A percentile compares a stretch with the other conserved stretches of the same genome.
These are phyloP conservation scores for Falco punctatus DNA, from an alignment of 2,113 vertebrate species.

Conservation along the genomic window DNA sequence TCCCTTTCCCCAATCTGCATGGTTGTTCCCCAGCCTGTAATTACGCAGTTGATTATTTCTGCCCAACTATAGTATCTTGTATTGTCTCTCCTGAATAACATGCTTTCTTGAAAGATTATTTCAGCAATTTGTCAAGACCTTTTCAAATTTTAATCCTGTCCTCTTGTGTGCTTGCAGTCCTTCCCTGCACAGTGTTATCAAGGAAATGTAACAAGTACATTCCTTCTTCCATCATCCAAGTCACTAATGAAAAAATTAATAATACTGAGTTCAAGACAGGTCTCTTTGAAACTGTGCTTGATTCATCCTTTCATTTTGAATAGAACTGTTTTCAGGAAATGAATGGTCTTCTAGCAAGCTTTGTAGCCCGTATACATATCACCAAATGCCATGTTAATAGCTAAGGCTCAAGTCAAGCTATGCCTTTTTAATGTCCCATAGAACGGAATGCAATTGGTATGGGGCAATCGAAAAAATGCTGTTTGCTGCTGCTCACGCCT, in stretches of 20 bases:
- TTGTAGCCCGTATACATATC: not conserved
- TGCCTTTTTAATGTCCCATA: rapidly evolving
- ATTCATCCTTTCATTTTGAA: not conserved
- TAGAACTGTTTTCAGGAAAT: not conserved
- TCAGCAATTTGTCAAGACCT: not conserved
- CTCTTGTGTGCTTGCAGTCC: not conserved
- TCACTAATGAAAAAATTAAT: constrained; percentile 8
- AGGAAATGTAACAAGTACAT: not conserved
- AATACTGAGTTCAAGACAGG: not conserved
- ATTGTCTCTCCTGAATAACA: not conserved
- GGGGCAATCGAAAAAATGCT: not conserved
- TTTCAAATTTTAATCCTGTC: not conserved
- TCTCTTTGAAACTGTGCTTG: not conserved
- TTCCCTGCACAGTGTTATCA: not conserved
- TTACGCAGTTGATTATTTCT: not conserved
- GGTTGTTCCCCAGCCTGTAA: not conserved
- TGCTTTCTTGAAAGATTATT: not conserved
- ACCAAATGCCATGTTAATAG: not conserved
- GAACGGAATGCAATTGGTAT: not conserved
- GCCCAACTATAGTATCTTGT: not conserved
- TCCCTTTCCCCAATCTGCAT: not conserved
- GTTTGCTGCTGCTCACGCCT: not conserved
- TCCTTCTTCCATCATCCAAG: not conserved
- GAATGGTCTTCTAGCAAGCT: not conserved
- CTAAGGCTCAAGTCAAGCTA: not conserved